Evolutionary conservation across 2,797 vertebrate species (phyloP), one percentile per base, ranked within the genome.

Genomic region (Sebastes oblongus): DNA sequence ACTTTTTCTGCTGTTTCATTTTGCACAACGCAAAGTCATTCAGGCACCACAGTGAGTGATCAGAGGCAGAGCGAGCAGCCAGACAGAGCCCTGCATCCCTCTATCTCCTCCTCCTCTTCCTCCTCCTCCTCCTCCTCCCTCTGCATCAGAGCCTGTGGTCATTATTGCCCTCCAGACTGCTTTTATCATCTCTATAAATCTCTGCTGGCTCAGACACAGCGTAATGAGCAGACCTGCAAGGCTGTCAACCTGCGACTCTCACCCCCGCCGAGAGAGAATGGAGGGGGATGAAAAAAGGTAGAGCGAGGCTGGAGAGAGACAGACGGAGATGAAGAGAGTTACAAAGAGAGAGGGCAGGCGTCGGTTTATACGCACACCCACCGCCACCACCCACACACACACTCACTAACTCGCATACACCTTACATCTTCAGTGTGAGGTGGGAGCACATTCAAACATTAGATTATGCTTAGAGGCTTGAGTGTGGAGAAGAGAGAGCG

Each of bases 171-270:
- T 93, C 89, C 90, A 92, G 89, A 91, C 90, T 85, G 90, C 85
- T 92, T 93, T 94, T 93, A 94, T 93, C 88, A 91, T 92, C 87
- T 90, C 92, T 81, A 92, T 94, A 94, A 93, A 95, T 93, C 93
- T 92, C 78, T 72, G 81, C 87, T 75, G 86, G 89, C 90, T 88
- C 91, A 91, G 89, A 88, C 73, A 3, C 73, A 3, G 66, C 36
- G 85, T 93, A 94, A 93, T 94, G 92, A 93, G 92, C 84, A 80
- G 77, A 90, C 82, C 89, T 88, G 88, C 24, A 5, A 84, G 77
- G 76, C 86, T 79, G 89, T 80, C 90, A 92, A 91, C 90, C 91
- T 86, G 89, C 69, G 75, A 87, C 87, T 81, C 82, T 86, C 87
- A 83, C 86, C 89, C 84, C 82, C 80, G 52, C 75, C 64, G 55